phyloP scores from a whole-genome alignment of 2,888 invertebrate genomes.

The Sinopyrophorus schimmeli region DNA sequence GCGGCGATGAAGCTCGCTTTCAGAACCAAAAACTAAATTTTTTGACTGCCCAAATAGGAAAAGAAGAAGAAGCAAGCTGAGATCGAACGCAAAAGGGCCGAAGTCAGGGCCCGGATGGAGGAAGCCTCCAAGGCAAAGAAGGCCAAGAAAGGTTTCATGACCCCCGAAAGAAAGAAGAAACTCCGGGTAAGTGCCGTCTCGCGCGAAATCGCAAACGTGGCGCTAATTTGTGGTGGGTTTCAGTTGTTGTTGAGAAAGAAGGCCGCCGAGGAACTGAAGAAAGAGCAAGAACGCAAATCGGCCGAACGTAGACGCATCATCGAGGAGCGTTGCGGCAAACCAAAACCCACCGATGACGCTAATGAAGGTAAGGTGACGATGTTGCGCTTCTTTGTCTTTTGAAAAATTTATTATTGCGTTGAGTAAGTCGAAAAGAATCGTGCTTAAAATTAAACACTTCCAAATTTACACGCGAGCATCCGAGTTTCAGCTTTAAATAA shows the following conservation, averaged over 20 bases:
- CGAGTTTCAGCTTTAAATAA: too few relatives aligned
- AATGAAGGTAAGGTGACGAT: conserved; percentile 78
- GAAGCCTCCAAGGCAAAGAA: conserved; percentile 98
- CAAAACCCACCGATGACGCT: conserved; percentile 88
- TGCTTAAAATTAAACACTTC: too few relatives aligned
- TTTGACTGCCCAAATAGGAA: conserved; percentile 64
- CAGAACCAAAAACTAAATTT: too few relatives aligned
- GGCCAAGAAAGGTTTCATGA: conserved; percentile 99
- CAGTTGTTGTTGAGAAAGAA: conserved; percentile 99
- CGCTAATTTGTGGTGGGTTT: conserved; percentile 25
- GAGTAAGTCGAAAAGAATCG: too few relatives aligned
- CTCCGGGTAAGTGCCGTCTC: conserved; percentile 96
- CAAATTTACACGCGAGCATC: too few relatives aligned
- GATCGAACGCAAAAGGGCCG: conserved; percentile 98
- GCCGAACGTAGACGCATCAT: conserved; percentile 97
- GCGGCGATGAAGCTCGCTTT: too few relatives aligned
- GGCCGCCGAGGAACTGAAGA: conserved; percentile 99
- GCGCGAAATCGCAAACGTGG: too few relatives aligned
- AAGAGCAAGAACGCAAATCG: conserved; percentile 98
- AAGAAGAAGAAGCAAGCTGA: conserved; percentile 98
- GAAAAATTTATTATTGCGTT: background rate
- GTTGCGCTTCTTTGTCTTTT: too few relatives aligned
- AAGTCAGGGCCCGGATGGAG: conserved; percentile 98
- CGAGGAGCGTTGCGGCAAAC: conserved; percentile 91
- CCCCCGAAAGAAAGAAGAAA: conserved; percentile 99